Evolutionary conservation across 2,797 vertebrate genomes (phyloP).

Genomic region (Neosilurus hyrtlii): DNA sequence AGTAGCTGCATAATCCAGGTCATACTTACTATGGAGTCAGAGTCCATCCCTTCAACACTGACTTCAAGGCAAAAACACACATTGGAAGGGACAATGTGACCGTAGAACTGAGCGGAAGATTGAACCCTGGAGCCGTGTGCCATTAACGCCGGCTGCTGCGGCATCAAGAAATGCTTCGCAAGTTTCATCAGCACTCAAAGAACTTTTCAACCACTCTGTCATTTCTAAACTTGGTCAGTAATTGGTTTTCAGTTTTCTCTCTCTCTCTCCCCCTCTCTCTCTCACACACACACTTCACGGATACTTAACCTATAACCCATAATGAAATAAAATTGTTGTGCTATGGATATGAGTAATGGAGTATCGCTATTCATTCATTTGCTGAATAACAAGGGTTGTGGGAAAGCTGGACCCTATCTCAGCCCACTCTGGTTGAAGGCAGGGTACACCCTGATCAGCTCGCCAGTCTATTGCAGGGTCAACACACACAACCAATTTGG

Average conservation of each 20-base stretch:
- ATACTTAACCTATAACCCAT: too few species aligned
- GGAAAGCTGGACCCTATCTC: too few species aligned
- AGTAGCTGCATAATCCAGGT: background rate
- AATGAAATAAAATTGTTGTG: background rate
- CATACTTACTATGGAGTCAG: background rate
- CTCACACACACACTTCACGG: background rate
- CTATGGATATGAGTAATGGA: background rate
- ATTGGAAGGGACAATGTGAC: background rate
- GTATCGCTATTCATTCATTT: too few species aligned
- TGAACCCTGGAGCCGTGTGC: slow-evolving; percentile 7
- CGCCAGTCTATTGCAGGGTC: too few species aligned
- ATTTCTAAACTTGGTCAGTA: background rate
- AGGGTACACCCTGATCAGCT: too few species aligned
- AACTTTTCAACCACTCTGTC: background rate
- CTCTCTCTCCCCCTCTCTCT: too few species aligned
- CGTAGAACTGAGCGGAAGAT: background rate
- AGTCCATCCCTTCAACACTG: background rate
- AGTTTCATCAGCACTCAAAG: slow-evolving; percentile 12
- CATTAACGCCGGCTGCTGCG: background rate
- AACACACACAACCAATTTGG: too few species aligned
- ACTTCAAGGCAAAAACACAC: background rate
- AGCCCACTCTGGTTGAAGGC: too few species aligned
- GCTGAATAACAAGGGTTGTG: too few species aligned
- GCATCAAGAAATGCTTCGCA: background rate
- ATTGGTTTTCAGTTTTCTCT: background rate